Conservation (phyloP, 1,140 invertebrate species). For the Pristionchus pacificus region DNA sequence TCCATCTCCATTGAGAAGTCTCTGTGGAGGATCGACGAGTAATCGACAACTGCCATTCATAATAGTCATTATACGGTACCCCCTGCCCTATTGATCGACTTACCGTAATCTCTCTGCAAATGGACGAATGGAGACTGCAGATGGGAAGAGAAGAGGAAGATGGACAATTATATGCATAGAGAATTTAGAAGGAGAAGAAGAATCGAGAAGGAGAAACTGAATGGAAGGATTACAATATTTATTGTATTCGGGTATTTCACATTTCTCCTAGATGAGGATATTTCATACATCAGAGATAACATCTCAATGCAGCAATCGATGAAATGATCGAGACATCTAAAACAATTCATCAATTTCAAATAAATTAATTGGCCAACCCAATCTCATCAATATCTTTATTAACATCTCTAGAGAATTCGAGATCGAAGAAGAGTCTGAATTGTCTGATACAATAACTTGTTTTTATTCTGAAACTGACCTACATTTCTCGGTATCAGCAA, state of each 20-base stretch:
- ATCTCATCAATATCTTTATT: background rate
- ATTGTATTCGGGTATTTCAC: background rate
- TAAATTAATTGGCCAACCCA: background rate
- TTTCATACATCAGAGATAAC: background rate
- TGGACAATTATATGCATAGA: background rate
- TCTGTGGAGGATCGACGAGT: background rate
- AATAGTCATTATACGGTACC: too few relatives aligned
- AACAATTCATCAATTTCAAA: background rate
- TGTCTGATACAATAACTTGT: background rate
- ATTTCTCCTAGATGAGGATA: background rate
- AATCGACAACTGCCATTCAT: too few relatives aligned
- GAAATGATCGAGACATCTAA: background rate
- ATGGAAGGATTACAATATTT: background rate
- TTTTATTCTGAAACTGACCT: background rate
- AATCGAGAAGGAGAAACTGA: background rate
- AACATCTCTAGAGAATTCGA: background rate
- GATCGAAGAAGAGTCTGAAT: background rate
- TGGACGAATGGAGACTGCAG: background rate
- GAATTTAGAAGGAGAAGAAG: background rate
- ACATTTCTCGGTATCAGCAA: background rate
- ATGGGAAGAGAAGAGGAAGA: background rate
- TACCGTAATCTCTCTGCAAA: background rate
- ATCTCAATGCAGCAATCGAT: background rate
- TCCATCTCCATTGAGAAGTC: background rate
- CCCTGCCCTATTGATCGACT: background rate